Base-by-base conservation (phyloP, 64 coral and sea anemone species). In the Trachythela sp. region DNA sequence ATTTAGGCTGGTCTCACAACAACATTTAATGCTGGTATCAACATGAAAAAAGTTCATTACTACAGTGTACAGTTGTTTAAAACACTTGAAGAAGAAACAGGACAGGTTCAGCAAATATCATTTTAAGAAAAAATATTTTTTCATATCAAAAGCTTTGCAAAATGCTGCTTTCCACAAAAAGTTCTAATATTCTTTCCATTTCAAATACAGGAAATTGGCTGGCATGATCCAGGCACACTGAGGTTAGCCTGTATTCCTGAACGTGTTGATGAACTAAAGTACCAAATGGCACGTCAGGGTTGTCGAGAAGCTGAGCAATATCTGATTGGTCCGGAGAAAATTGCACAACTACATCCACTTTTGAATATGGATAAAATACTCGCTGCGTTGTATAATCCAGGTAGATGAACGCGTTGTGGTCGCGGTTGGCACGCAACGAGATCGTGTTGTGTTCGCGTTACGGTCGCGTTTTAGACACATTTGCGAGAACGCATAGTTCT, bases 201-300 rank as follows among this genome's bases (percentile, higher is more conserved):
- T 13, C 33, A 18, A 51, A 22, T 86, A 41, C 88, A 99, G 96
- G 86, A 91, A 54, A 91, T 99, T 38, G 91, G 91, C 18, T 99
- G 94, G 50, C 96, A 99, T 77, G 91, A 84, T 15, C 96, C 96
- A 87, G 96, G 96, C n/a, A 99, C 88, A 87, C 50, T 99, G 22
- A 56, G 96, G 40, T 36, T 99, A 13, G 91, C 88, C 45, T 93
- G 93, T 41, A 99, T 91, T 20, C 71, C 93, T 40, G 52, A 91
- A 11, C 93, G 96, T 36, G 91, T 95, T 85, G 96, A 99, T 70
- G 96, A 99, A 71, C 91, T 89, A 9, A 87, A 42, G 50, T 93
- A 99, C 49, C 96, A 99, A 84, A 99, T 99, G 96, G 88, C 92
- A 85, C 84, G 96, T 24, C 86, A 92, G 13, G 96, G 96, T 2